Percentiles rank a stretch among this genome's conserved stretches.
These are phyloP conservation scores for Atractosteus spatula DNA, from an alignment of 2,113 vertebrate genomes.

Conservation along the genomic window DNA sequence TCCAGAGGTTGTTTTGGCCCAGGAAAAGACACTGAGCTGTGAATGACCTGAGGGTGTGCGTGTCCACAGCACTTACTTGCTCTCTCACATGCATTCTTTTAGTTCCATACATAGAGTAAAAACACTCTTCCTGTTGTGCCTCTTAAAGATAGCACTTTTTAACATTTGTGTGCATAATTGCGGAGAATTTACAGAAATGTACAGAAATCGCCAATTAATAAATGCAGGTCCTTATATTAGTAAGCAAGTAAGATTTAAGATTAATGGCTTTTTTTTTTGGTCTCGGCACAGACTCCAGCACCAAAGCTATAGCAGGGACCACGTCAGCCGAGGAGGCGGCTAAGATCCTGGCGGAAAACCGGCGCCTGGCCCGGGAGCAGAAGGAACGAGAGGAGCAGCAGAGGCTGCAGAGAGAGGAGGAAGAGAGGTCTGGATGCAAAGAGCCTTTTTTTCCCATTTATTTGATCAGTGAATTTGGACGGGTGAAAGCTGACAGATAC, in stretches of 20 bases:
- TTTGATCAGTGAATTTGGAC: too few relatives aligned
- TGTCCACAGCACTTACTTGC: not conserved
- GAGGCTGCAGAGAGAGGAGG: conserved; percentile 70
- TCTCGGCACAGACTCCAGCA: conserved; percentile 52
- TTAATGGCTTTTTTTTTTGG: not conserved
- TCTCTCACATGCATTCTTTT: not conserved
- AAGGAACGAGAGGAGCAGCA: conserved; percentile 78
- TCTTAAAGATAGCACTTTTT: too few relatives aligned
- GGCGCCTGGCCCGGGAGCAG: conserved; percentile 77
- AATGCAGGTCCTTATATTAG: too few relatives aligned
- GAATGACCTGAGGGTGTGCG: not conserved
- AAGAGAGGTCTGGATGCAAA: conserved; percentile 64
- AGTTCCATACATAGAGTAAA: too few relatives aligned
- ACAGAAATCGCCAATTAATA: too few relatives aligned
- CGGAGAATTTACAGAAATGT: too few relatives aligned
- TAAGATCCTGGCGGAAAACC: conserved; percentile 82
- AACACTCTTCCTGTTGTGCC: not conserved
- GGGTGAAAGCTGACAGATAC: too few relatives aligned
- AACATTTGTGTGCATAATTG: too few relatives aligned
- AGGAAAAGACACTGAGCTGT: too few relatives aligned
- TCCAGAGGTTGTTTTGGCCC: too few relatives aligned
- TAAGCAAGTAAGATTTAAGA: too few relatives aligned
- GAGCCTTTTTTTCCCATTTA: not conserved
- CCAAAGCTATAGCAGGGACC: conserved; percentile 66
- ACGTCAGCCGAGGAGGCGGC: conserved; percentile 79